phyloP scores from a whole-genome alignment of 2,888 invertebrate genomes.

The Agrotis exclamationis region DNA sequence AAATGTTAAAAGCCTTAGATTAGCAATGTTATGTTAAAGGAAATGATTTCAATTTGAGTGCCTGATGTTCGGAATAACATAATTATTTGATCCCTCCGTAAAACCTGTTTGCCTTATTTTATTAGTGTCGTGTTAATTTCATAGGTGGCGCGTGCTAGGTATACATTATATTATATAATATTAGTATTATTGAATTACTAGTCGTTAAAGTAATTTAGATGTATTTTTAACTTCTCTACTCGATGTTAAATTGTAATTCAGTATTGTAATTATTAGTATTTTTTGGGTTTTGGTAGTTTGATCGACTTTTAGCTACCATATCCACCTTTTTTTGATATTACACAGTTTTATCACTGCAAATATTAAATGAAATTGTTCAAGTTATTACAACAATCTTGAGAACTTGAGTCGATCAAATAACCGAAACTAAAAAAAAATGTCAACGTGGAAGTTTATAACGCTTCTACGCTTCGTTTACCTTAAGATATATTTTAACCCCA shows the following conservation, averaged over 20 bases:
- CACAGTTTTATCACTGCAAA: neutral
- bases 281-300: conserved; percentile 55
- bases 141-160: conserved; percentile 78
- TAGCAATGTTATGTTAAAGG: conserved; percentile 64
- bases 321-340: neutral
- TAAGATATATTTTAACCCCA: conserved; percentile 76
- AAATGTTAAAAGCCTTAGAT: conserved; percentile 44
- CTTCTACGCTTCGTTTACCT: conserved; percentile 58
- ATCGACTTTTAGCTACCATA: conserved; percentile 48
- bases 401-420: conserved; percentile 49
- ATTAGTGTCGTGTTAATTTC: conserved; percentile 82
- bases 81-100: conserved; percentile 88
- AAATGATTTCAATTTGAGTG: conserved; percentile 87
- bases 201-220: conserved; percentile 71
- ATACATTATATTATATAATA: conserved; percentile 72
- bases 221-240: conserved; percentile 78
- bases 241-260: conserved; percentile 76
- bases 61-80: conserved; percentile 80
- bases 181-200: conserved; percentile 76
- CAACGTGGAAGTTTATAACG: conserved; percentile 52
- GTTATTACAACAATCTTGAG: neutral
- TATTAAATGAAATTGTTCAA: no score
- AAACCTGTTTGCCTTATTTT: conserved; percentile 89
- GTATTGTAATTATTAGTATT: conserved; percentile 69
- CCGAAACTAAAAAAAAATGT: conserved; percentile 27